Evolutionary conservation across 2,888 invertebrate species (phyloP).

Genomic region (Phengaris alcon): DNA sequence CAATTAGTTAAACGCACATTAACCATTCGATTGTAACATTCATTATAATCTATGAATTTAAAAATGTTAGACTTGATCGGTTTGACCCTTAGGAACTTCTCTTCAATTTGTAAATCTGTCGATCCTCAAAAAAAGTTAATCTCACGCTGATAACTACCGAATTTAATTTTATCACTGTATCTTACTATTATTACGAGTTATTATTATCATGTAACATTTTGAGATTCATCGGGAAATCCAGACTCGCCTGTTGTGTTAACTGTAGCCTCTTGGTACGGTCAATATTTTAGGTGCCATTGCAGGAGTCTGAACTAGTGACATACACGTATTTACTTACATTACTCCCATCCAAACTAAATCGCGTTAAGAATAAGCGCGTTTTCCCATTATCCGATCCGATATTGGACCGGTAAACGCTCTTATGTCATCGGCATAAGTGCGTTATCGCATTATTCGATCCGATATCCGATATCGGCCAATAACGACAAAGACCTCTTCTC

Average conservation of each 20-base stretch:
- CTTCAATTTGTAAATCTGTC: neutral
- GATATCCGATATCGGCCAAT: no score
- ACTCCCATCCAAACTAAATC: no score
- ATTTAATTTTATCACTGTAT: neutral
- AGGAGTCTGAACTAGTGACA: no score
- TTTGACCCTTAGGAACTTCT: constrained; percentile 6
- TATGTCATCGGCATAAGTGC: no score
- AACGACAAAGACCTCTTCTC: no score
- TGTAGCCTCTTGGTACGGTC: neutral
- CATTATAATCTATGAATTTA: neutral
- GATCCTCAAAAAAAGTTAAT: neutral
- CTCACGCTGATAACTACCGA: constrained; percentile 1
- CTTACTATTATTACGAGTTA: constrained; percentile 8
- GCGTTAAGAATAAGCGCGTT: no score
- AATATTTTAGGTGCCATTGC: neutral
- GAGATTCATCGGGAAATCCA: neutral
- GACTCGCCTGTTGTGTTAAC: neutral
- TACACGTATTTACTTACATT: no score
- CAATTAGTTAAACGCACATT: neutral
- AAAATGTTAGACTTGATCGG: neutral
- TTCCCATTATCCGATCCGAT: no score
- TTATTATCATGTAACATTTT: neutral
- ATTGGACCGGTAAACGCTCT: no score
- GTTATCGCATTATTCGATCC: no score
- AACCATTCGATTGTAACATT: neutral